A percentile compares a stretch with the other conserved stretches of the same genome.
These are phyloP conservation scores for Psylliodes chrysocephalus DNA, from an alignment of 2,888 invertebrate species.

Conservation along the genomic window DNA sequence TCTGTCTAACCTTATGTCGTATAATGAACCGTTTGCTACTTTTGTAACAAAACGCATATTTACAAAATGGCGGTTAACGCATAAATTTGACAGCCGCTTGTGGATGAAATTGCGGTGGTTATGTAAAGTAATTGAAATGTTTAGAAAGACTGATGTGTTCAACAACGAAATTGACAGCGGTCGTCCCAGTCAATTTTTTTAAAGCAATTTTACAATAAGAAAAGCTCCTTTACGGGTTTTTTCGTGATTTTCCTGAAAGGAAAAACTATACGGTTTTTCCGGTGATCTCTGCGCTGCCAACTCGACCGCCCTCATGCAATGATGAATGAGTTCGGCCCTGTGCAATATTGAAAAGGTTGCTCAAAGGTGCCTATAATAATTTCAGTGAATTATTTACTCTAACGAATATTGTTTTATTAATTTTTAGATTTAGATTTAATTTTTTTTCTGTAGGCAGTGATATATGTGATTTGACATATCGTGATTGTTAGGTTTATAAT, in stretches of 20 bases:
- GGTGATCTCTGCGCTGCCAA: constrained; percentile 21
- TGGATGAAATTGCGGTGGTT: too few species aligned
- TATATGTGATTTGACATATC: constrained; percentile 26
- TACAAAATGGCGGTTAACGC: too few species aligned
- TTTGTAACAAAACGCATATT: too few species aligned
- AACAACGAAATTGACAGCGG: too few species aligned
- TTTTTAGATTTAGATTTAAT: not conserved
- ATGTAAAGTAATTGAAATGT: too few species aligned
- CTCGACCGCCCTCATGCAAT: not conserved
- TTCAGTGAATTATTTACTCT: too few species aligned
- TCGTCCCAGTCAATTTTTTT: too few species aligned
- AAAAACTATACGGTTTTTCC: not conserved
- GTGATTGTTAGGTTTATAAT: constrained; percentile 24
- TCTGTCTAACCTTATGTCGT: too few species aligned
- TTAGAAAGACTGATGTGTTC: too few species aligned
- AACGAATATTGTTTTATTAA: constrained; percentile 11
- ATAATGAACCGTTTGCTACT: too few species aligned
- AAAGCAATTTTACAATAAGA: too few species aligned
- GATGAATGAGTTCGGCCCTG: constrained; percentile 18
- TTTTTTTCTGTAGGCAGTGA: constrained; percentile 14
- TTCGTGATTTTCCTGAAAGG: not conserved
- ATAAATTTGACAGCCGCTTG: too few species aligned
- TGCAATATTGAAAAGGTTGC: constrained; percentile 39
- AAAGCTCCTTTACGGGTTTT: constrained; percentile 7
- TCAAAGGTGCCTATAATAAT: constrained; percentile 40